These are phyloP conservation scores for Helicoverpa assulta DNA, from an alignment of 2,888 invertebrate species.

Conservation along the genomic window DNA sequence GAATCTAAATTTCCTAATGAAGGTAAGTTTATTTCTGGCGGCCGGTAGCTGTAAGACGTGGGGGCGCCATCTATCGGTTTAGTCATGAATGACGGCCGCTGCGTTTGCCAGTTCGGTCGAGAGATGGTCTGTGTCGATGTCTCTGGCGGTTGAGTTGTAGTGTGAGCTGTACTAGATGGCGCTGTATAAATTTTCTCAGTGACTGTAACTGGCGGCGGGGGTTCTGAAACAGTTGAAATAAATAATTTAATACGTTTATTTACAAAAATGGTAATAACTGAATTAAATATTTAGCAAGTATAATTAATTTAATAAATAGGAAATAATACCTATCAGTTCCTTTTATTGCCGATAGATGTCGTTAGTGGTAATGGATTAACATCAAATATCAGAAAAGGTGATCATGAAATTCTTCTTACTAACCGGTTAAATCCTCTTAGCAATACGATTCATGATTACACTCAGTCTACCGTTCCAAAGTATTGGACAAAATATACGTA, in stretches of 20 bases:
- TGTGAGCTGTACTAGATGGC: slow-evolving; percentile 78
- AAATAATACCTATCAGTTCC: slow-evolving; percentile 3
- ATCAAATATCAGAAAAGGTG: too few species aligned
- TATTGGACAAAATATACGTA: too few species aligned
- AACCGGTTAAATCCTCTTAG: too few species aligned
- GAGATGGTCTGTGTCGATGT: slow-evolving; percentile 78
- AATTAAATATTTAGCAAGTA: background rate
- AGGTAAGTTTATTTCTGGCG: slow-evolving; percentile 87
- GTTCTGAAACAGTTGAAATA: slow-evolving; percentile 75
- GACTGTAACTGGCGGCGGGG: slow-evolving; percentile 74
- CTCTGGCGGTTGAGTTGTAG: slow-evolving; percentile 73
- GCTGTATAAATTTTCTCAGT: slow-evolving; percentile 81
- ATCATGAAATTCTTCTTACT: too few species aligned
- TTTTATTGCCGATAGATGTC: slow-evolving; percentile 18
- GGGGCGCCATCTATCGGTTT: slow-evolving; percentile 89
- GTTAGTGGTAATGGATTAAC: background rate
- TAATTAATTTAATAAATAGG: too few species aligned
- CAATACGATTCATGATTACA: too few species aligned
- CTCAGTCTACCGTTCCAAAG: too few species aligned
- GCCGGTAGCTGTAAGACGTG: slow-evolving; percentile 82
- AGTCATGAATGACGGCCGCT: slow-evolving; percentile 88
- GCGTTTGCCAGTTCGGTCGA: slow-evolving; percentile 82
- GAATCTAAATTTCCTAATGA: slow-evolving; percentile 85
- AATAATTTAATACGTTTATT: background rate
- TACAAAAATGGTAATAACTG: background rate